Evolutionary conservation across 1,140 invertebrate species (phyloP).

Genomic region (Asobara japonica): DNA sequence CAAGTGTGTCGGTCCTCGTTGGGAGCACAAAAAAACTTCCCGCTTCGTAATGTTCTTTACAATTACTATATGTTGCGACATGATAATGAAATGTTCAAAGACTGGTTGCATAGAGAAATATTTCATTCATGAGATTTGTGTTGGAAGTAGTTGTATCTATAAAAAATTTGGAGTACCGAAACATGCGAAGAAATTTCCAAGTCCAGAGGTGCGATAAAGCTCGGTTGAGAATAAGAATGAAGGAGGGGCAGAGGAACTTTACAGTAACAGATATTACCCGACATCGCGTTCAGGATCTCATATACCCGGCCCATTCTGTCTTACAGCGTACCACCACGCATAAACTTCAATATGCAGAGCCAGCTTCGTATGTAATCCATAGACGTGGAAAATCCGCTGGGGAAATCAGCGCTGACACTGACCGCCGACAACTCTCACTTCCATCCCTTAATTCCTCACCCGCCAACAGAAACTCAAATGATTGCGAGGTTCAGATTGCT

Average conservation of each 20-base stretch:
- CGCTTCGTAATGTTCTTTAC: too few species aligned
- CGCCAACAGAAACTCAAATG: background rate
- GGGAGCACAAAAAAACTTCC: too few species aligned
- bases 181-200: background rate
- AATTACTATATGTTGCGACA: too few species aligned
- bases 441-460: background rate
- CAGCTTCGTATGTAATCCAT: background rate
- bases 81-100: too few species aligned
- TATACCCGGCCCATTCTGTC: background rate
- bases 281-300: background rate
- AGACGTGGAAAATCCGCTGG: background rate
- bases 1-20: too few species aligned
- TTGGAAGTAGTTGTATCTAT: too few species aligned
- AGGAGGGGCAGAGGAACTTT: background rate
- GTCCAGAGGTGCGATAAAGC: background rate
- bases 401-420: conserved; percentile 1
- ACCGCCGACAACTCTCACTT: background rate
- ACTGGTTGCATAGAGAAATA: too few species aligned
- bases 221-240: background rate
- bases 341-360: background rate
- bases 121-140: too few species aligned
- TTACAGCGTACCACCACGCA: background rate
- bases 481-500: too few species aligned
- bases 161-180: too few species aligned
- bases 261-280: background rate